phyloP scores from a whole-genome alignment of 2,113 vertebrate genomes.

The Silurus meridionalis region DNA sequence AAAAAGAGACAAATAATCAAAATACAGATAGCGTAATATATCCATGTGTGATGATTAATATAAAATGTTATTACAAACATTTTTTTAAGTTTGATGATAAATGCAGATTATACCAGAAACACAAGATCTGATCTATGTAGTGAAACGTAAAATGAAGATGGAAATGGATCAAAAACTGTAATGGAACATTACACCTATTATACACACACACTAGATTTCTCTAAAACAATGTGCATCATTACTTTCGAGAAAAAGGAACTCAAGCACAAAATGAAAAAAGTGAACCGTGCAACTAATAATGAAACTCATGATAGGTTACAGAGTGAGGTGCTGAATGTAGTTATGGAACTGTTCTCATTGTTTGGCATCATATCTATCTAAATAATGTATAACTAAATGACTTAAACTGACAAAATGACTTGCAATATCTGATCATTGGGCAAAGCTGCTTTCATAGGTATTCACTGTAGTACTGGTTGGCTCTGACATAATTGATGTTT shows the following conservation, averaged over 20 bases:
- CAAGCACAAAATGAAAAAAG: background rate
- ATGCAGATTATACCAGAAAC: background rate
- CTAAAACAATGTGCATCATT: background rate
- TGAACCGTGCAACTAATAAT: background rate
- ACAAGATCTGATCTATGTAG: background rate
- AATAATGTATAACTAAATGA: background rate
- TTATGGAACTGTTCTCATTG: background rate
- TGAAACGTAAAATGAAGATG: background rate
- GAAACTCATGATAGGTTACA: background rate
- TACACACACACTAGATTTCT: background rate
- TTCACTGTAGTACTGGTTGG: background rate
- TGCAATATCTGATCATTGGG: background rate
- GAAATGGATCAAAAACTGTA: background rate
- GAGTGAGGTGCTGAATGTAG: no score
- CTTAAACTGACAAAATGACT: background rate
- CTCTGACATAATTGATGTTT: conserved; percentile 36
- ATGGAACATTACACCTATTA: background rate
- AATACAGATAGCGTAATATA: background rate
- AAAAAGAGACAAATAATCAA: background rate
- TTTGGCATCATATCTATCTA: background rate
- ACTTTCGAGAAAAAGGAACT: background rate
- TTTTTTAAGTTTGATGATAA: background rate
- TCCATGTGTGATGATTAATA: background rate
- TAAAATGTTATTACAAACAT: background rate
- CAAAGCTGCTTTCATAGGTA: background rate